Evolutionary conservation across 2,797 vertebrate genomes (phyloP).

Genomic region (Cuniculus paca): DNA sequence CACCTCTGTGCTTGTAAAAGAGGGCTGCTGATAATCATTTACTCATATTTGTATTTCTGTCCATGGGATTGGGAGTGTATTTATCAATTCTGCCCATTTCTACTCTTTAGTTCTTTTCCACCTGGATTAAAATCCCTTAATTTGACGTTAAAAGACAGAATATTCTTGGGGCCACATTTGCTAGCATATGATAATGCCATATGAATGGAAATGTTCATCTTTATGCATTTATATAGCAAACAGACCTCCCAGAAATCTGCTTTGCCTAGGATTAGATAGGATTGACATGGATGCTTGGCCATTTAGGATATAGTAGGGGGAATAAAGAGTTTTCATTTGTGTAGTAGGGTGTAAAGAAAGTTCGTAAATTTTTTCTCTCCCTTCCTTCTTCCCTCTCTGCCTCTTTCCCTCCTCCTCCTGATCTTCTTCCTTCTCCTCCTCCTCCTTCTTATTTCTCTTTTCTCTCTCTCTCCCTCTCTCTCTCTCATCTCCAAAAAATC

Average conservation of each 20-base stretch:
- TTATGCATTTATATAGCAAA: neutral
- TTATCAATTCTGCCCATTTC: neutral
- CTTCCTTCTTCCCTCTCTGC: fast-evolving
- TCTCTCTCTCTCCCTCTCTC: neutral
- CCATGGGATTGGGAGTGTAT: neutral
- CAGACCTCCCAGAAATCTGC: neutral
- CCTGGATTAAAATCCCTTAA: neutral
- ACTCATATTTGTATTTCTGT: neutral
- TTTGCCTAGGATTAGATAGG: neutral
- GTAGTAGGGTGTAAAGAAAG: neutral
- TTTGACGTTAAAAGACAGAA: neutral
- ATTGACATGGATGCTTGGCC: neutral
- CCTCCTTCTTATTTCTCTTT: no score
- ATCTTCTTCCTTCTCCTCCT: no score
- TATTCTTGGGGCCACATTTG: neutral
- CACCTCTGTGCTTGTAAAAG: neutral
- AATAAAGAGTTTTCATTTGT: neutral
- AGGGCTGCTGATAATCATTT: neutral
- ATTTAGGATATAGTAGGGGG: neutral
- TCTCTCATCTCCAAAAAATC: no score
- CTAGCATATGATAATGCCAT: neutral
- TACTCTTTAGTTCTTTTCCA: neutral
- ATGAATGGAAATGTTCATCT: neutral
- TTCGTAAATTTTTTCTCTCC: neutral
- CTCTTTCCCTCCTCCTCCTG: no score